Evolutionary conservation across 1,140 invertebrate species (phyloP).

Genomic region (Sitophilus oryzae): DNA sequence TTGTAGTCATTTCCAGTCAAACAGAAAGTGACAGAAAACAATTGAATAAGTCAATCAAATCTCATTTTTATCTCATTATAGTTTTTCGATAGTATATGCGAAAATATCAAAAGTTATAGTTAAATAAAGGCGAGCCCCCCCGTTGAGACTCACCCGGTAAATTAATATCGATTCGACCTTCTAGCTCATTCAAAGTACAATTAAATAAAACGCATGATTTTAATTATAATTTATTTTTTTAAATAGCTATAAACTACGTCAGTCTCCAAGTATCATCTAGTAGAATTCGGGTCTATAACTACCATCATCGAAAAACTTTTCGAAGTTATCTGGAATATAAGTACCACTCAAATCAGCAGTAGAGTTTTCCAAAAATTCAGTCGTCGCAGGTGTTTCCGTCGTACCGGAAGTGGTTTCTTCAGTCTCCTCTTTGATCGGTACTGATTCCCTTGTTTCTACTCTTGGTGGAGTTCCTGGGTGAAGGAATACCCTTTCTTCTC

Average conservation of each 20-base stretch:
- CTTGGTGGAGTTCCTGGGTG: conserved; percentile 4
- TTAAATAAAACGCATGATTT: no score
- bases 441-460: conserved; percentile 8
- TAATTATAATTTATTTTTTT: no score
- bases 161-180: no score
- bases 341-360: conserved; percentile 11
- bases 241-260: background rate
- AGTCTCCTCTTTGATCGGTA: conserved; percentile 5
- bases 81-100: no score
- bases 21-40: no score
- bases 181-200: no score
- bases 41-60: no score
- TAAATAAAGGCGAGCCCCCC: no score
- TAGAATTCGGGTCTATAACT: conserved; percentile 28
- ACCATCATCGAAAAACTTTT: conserved; percentile 37
- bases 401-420: conserved; percentile 1
- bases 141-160: no score
- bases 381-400: background rate
- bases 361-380: background rate
- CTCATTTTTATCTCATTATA: no score
- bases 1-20: no score
- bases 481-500: conserved; percentile 2
- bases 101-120: no score
- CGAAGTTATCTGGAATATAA: conserved; percentile 34
- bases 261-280: background rate